phyloP scores from a whole-genome alignment of 1,140 invertebrate genomes.

The Mylabris phalerata region DNA sequence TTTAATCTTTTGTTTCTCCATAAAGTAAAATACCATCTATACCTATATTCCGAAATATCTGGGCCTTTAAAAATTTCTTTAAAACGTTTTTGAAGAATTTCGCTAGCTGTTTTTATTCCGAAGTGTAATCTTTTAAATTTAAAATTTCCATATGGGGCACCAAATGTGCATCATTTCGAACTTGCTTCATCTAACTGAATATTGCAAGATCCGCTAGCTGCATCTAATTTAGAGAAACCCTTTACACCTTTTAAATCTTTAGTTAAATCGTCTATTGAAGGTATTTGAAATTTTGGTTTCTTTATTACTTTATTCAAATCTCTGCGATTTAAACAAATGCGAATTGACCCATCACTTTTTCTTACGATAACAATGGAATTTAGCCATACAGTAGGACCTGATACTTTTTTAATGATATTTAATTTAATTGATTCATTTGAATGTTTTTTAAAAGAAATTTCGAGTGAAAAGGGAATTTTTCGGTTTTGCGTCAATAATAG shows the following conservation, averaged over 20 bases:
- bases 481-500: no score
- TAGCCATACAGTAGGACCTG: no score
- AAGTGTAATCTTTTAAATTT: constrained; percentile 35
- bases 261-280: no score
- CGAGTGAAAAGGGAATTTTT: constrained; percentile 28
- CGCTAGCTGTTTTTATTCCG: constrained; percentile 31
- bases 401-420: no score
- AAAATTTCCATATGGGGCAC: constrained; percentile 29
- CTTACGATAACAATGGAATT: neutral
- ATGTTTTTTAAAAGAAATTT: constrained; percentile 27
- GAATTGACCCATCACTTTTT: constrained; percentile 5
- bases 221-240: neutral
- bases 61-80: constrained; percentile 27
- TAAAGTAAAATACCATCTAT: constrained; percentile 38
- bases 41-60: constrained; percentile 29
- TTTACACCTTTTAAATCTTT: neutral
- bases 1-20: constrained; percentile 26
- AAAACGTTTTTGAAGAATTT: constrained; percentile 34
- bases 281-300: neutral
- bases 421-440: constrained; percentile 25
- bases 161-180: neutral
- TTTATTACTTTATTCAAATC: constrained; percentile 14
- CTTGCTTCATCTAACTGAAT: neutral
- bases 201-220: neutral
- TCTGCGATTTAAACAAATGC: constrained; percentile 13